Percentiles rank a stretch among this genome's conserved stretches.
Conservation (phyloP, 2,113 vertebrate genomes). For the Cnemophilus loriae region DNA sequence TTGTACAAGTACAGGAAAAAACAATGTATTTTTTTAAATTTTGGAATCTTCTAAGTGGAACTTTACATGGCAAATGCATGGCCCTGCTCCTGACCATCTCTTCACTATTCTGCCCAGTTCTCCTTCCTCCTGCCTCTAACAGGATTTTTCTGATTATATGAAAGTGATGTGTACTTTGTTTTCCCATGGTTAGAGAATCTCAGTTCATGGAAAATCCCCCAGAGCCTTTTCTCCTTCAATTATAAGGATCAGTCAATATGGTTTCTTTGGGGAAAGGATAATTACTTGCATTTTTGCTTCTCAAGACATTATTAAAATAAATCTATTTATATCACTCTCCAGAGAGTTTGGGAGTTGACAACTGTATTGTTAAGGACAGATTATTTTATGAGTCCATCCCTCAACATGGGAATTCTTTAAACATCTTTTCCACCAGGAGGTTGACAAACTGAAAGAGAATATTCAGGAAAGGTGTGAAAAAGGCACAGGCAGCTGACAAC, state of each 20-base stretch:
- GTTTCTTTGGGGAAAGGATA: constrained; percentile 10
- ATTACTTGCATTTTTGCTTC: constrained; percentile 19
- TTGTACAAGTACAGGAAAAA: not conserved
- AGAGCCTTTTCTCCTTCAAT: constrained; percentile 7
- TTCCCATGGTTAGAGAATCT: not conserved
- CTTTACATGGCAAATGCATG: not conserved
- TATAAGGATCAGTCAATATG: not conserved
- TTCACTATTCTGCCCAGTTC: not conserved
- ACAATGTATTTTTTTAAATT: not conserved
- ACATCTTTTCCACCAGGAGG: not conserved
- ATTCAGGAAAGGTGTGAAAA: not conserved
- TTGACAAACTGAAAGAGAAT: not conserved
- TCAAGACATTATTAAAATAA: constrained; percentile 9
- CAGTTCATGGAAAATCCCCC: not conserved
- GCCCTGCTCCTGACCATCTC: not conserved
- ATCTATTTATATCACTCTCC: not conserved
- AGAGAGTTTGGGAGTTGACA: not conserved
- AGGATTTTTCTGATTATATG: not conserved
- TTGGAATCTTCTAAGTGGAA: not conserved
- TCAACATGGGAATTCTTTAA: not conserved
- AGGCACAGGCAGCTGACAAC: not conserved
- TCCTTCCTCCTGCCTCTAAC: not conserved
- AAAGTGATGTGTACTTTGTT: not conserved
- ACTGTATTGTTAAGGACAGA: not conserved
- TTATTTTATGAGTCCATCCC: not conserved